phyloP scores from a whole-genome alignment of 2,888 invertebrate genomes.

The Pollenia labialis region DNA sequence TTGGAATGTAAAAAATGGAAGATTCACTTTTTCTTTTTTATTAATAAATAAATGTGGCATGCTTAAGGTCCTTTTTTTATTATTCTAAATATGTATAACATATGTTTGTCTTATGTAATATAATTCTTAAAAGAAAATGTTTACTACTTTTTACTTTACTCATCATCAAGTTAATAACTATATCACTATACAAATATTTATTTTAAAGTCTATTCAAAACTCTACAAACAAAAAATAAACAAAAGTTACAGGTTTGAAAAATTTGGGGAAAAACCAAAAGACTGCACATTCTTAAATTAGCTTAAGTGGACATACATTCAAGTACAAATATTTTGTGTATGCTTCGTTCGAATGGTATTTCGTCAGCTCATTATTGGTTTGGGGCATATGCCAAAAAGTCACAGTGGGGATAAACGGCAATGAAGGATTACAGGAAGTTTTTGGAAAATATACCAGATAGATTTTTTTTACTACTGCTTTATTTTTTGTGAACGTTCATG shows the following conservation, averaged over 20 bases:
- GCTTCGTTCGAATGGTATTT: conserved; percentile 12
- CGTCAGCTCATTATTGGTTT: background rate
- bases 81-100: conserved; percentile 65
- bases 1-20: conserved; percentile 47
- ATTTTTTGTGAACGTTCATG: no score
- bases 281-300: conserved; percentile 45
- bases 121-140: conserved; percentile 17
- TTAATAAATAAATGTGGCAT: conserved; percentile 23
- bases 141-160: conserved; percentile 42
- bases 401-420: no score
- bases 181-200: conserved; percentile 67
- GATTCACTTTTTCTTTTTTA: background rate
- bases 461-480: no score
- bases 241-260: conserved; percentile 18
- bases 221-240: conserved; percentile 26
- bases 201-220: conserved; percentile 57
- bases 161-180: conserved; percentile 54
- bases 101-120: conserved; percentile 49
- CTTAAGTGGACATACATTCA: background rate
- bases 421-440: no score
- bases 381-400: no score
- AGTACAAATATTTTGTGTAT: background rate
- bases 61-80: background rate
- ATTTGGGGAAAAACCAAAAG: conserved; percentile 38
- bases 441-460: no score